These are phyloP conservation scores for Propithecus coquereli DNA, from an alignment of 2,113 vertebrate species.

Conservation along the genomic window DNA sequence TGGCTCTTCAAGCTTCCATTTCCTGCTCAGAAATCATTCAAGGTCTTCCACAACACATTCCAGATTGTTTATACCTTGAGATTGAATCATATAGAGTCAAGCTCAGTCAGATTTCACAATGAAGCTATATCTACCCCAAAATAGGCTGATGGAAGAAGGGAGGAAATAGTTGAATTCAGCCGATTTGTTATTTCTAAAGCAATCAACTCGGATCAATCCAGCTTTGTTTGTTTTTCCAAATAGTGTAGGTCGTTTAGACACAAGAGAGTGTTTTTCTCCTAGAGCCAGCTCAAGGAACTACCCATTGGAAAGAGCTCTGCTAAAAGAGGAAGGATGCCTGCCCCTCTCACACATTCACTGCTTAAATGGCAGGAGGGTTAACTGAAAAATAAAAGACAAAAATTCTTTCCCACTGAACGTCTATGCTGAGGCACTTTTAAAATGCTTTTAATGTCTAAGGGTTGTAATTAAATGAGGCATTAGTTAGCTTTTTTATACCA, in stretches of 20 bases:
- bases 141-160: not conserved
- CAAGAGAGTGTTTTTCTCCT: not conserved
- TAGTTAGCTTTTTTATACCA: conserved; percentile 10
- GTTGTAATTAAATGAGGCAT: conserved; percentile 37
- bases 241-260: not conserved
- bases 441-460: not conserved
- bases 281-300: not conserved
- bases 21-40: conserved; percentile 22
- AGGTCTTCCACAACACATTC: conserved; percentile 10
- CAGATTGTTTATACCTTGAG: conserved; percentile 4
- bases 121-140: not conserved
- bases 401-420: not conserved
- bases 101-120: not conserved
- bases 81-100: not conserved
- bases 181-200: conserved; percentile 45
- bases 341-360: not conserved
- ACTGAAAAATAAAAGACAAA: conserved; percentile 36
- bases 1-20: not conserved
- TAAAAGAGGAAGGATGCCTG: not conserved
- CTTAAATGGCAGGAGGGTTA: not conserved
- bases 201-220: not conserved
- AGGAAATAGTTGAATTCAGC: conserved; percentile 27
- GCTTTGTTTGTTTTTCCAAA: conserved; percentile 42
- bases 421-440: not conserved
- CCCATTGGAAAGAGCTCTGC: not conserved